Base-by-base conservation (phyloP, 2,888 invertebrate species). In the Philonicus albiceps region DNA sequence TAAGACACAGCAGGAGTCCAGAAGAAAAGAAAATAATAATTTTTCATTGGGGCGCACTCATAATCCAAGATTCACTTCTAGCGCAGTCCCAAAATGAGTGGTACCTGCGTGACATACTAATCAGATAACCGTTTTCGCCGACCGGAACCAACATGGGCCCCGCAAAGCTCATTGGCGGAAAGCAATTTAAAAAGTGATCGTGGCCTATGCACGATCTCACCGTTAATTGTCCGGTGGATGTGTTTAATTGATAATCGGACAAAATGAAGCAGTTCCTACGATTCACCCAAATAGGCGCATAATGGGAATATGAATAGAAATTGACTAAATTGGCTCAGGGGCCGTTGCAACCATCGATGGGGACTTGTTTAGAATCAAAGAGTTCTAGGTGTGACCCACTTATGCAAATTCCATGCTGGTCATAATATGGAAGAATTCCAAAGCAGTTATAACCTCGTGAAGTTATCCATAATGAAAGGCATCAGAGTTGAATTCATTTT, bases 111-210 rank as follows among this genome's bases (percentile, higher is more conserved):
- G 64, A 86, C 86, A 86, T 86, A 86, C 76, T 76, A 86, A 86
- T 86, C 76, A 86, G 86, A 86, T 86, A 86, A 86, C 86, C 86
- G 86, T 86, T 76, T 86, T 86, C 76, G 76, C 4, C 40, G 76
- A 86, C 86, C 86, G 86, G 86, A 86, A 86, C 86, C 73, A 73
- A 85, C 75, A 75, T 75, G 43, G 40, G 73, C 84, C 27, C 73
- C 37, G 27, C n/a, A 8, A 43, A 30, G 30, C 16, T 37, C 30
- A 34, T 8, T 34, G 73, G 84, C 84, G 84, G 84, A 84, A 84
- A 84, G 73, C 40, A 84, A 73, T 84, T 84, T 73, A 37, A 64
- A 64, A 64, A 64, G 81, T 37, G 81, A 83, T 64, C 37, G 81
- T 13, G 64, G 31, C 16, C 81, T 83, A 64, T 64, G 49, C 49